Evolutionary conservation across 2,797 vertebrate genomes (phyloP).

Genomic region (Acestrorhynchus altus): DNA sequence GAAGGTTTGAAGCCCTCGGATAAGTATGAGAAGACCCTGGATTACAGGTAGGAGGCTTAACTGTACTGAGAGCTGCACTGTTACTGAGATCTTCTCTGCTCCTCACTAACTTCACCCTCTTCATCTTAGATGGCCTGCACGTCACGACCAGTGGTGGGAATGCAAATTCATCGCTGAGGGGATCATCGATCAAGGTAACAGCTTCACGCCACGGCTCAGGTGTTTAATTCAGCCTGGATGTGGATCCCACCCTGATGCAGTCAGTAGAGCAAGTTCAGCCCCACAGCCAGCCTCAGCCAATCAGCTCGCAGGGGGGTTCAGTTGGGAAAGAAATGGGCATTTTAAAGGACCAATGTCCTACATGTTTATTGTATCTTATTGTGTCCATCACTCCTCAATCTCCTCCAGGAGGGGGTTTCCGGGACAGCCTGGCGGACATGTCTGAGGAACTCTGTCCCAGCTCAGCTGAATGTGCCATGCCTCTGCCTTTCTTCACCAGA

Average conservation of each 20-base stretch:
- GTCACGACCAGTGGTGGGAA: constrained; percentile 99
- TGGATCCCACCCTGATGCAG: not conserved
- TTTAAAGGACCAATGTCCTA: too few species aligned
- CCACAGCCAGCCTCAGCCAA: too few species aligned
- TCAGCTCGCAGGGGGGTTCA: too few species aligned
- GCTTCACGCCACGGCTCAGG: not conserved
- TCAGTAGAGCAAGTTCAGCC: not conserved
- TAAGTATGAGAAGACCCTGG: constrained; percentile 94
- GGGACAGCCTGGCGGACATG: constrained; percentile 97
- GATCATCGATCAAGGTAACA: constrained; percentile 96
- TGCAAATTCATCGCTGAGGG: constrained; percentile 99
- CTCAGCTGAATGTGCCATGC: constrained; percentile 90
- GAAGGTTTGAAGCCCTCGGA: constrained; percentile 96
- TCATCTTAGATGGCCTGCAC: constrained; percentile 88
- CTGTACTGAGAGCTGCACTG: not conserved
- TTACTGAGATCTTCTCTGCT: too few species aligned
- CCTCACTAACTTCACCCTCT: constrained; percentile 1
- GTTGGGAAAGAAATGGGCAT: too few species aligned
- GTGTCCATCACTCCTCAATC: not conserved
- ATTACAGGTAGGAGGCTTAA: constrained; percentile 85
- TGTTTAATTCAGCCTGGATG: not conserved
- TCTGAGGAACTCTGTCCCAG: constrained; percentile 97
- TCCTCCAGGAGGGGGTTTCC: constrained; percentile 88
- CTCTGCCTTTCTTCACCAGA: constrained; percentile 92
- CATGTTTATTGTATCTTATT: not conserved